Evolutionary conservation across 64 coral and sea anemone species (phyloP), one percentile per base, ranked within the genome.

Genomic region (Montipora cactus): DNA sequence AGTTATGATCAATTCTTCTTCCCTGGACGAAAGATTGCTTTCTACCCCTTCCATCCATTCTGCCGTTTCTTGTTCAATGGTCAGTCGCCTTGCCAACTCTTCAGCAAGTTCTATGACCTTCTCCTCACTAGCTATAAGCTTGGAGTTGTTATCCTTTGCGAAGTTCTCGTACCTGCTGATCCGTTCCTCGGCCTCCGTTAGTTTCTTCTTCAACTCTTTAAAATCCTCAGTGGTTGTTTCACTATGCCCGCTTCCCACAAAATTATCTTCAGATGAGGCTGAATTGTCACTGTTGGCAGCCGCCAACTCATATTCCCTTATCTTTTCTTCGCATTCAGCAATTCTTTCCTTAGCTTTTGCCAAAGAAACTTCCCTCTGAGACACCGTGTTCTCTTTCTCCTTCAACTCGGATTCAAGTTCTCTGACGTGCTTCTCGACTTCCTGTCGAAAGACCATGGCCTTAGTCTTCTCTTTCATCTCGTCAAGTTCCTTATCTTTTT

Each of bases 81-180:
- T 89, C 4, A 96, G 49, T 62, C 92, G 88, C 15, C 92, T 91
- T 51, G 91, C 92, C n/a, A 99, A 83, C 46, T 99, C 98, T 75
- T 99, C 95, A 19, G 95, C 95, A 14, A 99, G 67, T 72, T 94
- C 84, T 14, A 99, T 59, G 10, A 99, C 95, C 28, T 95, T 95
- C 45, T 98, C 57, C 75, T 98, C 96, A 13, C 96, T 98, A 16
- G 16, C 25, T 47, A 92, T 79, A 59, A 98, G 90, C 71, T 92
- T 77, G 10, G 75, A 88, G 47, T 90, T 98, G 57, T 71, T 95
- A 64, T 98, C 89, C 14, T 58, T 78, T 2, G 94, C 52, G 45
- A 89, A 61, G 44, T 89, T 70, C 76, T 98, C 89, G 57, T 81
- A 95, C 74, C 82, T 89, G 14, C 79, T 89, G 20, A 83, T 92